Evolutionary conservation across 2,113 vertebrate species (phyloP).

Genomic region (Balaeniceps rex): DNA sequence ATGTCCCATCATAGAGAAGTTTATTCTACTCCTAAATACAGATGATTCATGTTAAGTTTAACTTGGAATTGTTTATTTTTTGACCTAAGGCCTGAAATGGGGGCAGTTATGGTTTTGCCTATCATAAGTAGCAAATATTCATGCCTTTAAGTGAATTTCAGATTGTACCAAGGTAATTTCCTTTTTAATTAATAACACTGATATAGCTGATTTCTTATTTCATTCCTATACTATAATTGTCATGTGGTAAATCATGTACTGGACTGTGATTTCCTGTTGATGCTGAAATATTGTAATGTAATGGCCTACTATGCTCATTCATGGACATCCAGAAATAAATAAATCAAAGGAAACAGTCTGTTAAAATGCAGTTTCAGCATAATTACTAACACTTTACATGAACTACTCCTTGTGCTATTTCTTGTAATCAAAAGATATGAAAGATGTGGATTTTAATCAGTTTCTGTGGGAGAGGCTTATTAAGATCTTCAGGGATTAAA

Average conservation of each 20-base stretch:
- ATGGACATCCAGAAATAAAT: not conserved
- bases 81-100: not conserved
- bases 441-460: slow-evolving; percentile 23
- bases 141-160: not conserved
- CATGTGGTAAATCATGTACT: not conserved
- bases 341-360: not conserved
- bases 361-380: slow-evolving; percentile 11
- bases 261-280: not conserved
- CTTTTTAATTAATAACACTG: not conserved
- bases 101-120: not conserved
- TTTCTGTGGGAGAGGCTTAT: slow-evolving; percentile 30
- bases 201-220: not conserved
- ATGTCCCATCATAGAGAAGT: fast-evolving
- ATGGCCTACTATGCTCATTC: not conserved
- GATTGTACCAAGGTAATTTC: not conserved
- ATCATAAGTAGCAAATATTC: not conserved
- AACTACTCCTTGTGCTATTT: not conserved
- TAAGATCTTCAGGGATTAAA: slow-evolving; percentile 38
- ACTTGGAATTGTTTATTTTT: not conserved
- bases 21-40: not conserved
- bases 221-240: not conserved
- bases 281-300: not conserved
- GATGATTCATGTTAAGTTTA: not conserved
- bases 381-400: not conserved
- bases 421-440: not conserved